These are phyloP conservation scores for Dryococelus australis DNA, from an alignment of 2,888 invertebrate species.

Conservation along the genomic window DNA sequence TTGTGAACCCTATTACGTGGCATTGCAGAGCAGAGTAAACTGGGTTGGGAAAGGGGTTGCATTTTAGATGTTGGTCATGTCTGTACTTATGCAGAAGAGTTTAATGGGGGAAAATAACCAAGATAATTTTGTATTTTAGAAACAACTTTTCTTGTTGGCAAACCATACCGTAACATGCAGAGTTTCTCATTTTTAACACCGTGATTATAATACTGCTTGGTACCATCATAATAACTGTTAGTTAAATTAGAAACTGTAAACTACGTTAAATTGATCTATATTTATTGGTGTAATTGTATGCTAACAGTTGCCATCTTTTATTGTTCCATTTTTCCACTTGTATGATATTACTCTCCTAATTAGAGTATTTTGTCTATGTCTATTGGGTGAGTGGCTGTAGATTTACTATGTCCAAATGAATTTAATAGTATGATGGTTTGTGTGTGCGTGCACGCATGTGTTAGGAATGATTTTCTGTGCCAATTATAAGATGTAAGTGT, in stretches of 20 bases:
- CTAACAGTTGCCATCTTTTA: neutral
- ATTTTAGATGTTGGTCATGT: too few relatives aligned
- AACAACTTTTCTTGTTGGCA: too few relatives aligned
- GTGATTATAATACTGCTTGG: neutral
- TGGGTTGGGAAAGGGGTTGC: too few relatives aligned
- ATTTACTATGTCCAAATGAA: neutral
- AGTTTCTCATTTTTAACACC: too few relatives aligned
- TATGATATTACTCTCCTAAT: neutral
- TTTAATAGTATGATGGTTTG: slow-evolving; percentile 32
- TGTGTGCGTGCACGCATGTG: too few relatives aligned
- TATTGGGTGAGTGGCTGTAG: neutral
- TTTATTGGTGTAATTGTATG: slow-evolving; percentile 1
- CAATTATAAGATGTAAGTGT: slow-evolving; percentile 45
- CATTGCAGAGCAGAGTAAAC: too few relatives aligned
- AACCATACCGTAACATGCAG: too few relatives aligned
- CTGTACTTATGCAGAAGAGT: too few relatives aligned
- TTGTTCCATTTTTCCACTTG: neutral
- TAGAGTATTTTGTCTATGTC: neutral
- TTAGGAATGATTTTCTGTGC: slow-evolving; percentile 45
- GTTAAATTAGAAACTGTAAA: neutral
- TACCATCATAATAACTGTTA: neutral
- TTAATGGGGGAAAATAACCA: too few relatives aligned
- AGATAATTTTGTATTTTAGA: too few relatives aligned
- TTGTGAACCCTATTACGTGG: too few relatives aligned
- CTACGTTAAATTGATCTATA: neutral